Base-by-base conservation (phyloP, 2,888 invertebrate species). In the Heliconius hortense region DNA sequence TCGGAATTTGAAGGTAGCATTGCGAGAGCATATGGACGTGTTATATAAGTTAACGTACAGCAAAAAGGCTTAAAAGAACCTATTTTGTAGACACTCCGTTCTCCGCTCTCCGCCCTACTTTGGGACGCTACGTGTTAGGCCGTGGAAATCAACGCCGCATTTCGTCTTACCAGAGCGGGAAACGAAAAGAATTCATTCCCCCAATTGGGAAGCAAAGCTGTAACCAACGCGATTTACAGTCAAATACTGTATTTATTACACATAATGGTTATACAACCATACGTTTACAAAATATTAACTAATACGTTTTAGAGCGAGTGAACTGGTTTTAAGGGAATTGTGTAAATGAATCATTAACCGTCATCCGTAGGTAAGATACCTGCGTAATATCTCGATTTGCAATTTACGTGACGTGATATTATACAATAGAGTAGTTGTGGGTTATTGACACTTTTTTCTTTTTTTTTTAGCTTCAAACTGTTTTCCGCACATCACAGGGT, bases 381-480 rank as follows among this genome's bases (percentile, higher is more conserved):
- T 64, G 63, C 63, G 64, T 35, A 35, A 64, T 64, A 35, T n/a
- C 64, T 35, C n/a, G 24, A 64, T 7, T 39, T 39, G 24, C 39
- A 64, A 39, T 64, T 5, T n/a, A 4, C n/a, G 2, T 64, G 64
- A 64, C 64, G 64, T 35, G n/a, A n/a, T 63, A 35, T 63, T 31
- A 21, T 31, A 48, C 7, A 48, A 21, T 48, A 48, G 21, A 21
- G 21, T 5, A 48, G 48, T 48, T 18, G 15, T 60, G 26, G 26
- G 1, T 15, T 60, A 13, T 24, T 26, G 7, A 18, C 15, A 7
- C 2, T 2, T 5, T 60, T 26, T 26, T 0, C 2, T 21, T n/a
- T 8, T 53, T 53, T n/a, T 21, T 53, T 53, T n/a, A n/a, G 21
- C 7, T 21, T 53, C 8, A 53, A 18, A 21, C 8, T 53, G 21